These are phyloP conservation scores for Caenorhabditis brenneri DNA, from an alignment of 1,140 invertebrate species.

Conservation along the genomic window DNA sequence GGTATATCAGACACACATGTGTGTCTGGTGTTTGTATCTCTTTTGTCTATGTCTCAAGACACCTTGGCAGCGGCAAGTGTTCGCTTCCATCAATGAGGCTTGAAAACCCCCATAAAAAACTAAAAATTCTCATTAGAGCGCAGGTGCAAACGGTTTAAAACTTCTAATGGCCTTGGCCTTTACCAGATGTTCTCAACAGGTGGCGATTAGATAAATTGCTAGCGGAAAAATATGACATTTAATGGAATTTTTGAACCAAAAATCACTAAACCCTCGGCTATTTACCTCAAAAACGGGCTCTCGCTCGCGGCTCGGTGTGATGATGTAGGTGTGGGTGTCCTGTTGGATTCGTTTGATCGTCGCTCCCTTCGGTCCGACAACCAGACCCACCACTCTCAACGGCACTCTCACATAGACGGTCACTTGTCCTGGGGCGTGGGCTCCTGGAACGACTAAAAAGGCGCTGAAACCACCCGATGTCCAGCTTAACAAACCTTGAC, in stretches of 20 bases:
- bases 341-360: conserved; percentile 99
- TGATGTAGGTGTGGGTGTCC: conserved; percentile 97
- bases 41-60: too few species aligned
- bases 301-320: conserved; percentile 94
- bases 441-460: conserved; percentile 48
- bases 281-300: conserved; percentile 93
- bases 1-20: conserved; percentile 7
- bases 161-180: too few species aligned
- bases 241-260: too few species aligned
- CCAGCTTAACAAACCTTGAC: neutral
- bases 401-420: conserved; percentile 97
- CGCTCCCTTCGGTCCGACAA: conserved; percentile 96
- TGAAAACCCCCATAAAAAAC: too few species aligned
- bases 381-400: conserved; percentile 94
- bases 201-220: too few species aligned
- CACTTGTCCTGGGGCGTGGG: conserved; percentile 73
- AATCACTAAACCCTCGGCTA: too few species aligned
- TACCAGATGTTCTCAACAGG: neutral
- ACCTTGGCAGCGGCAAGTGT: too few species aligned
- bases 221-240: too few species aligned
- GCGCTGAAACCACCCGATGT: neutral
- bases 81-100: too few species aligned
- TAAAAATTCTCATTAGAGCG: neutral
- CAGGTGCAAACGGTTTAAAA: conserved; percentile 47
- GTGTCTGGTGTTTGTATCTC: too few species aligned